Percentiles rank a stretch among this genome's conserved stretches.
These are phyloP conservation scores for Toxostoma redivivum DNA, from an alignment of 2,113 vertebrate genomes.

Conservation along the genomic window DNA sequence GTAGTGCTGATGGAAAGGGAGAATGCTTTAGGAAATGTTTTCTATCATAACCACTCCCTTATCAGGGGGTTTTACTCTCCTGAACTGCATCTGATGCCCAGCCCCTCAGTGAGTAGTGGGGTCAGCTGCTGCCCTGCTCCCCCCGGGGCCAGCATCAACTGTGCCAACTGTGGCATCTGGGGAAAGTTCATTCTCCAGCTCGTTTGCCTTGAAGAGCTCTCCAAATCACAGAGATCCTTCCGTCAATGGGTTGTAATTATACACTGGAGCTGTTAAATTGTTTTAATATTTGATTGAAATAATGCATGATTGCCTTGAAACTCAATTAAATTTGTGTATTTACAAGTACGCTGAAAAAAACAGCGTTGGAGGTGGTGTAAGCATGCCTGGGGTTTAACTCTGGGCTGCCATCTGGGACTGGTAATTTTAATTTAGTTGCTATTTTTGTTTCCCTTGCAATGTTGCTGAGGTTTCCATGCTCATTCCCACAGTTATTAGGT, in stretches of 20 bases:
- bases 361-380: not conserved
- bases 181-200: not conserved
- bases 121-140: not conserved
- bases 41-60: not conserved
- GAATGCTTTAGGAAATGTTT: not conserved
- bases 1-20: not conserved
- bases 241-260: not conserved
- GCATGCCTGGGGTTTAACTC: not conserved
- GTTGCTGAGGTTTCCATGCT: not conserved
- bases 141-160: accelerated
- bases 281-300: not conserved
- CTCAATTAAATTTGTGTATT: not conserved
- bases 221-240: not conserved
- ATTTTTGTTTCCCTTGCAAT: not conserved
- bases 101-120: accelerated
- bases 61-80: not conserved
- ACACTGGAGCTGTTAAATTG: not conserved
- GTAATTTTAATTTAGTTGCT: not conserved
- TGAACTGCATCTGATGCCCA: accelerated
- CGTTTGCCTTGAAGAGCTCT: not conserved
- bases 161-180: not conserved
- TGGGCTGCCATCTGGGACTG: not conserved
- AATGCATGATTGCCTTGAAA: not conserved
- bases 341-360: not conserved
- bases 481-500: not conserved